phyloP scores from a whole-genome alignment of 2,113 vertebrate genomes.

The Prolemur simus region DNA sequence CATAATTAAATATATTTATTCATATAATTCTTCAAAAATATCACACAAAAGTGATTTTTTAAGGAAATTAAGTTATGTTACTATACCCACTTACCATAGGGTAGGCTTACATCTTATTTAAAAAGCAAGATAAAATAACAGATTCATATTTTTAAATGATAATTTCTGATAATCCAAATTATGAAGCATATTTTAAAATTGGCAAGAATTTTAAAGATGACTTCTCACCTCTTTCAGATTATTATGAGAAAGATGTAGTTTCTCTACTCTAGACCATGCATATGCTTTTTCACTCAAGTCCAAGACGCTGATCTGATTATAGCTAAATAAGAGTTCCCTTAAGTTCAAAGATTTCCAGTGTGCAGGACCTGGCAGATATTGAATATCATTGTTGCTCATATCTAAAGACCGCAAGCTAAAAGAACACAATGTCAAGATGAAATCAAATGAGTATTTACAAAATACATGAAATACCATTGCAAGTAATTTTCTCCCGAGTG shows the following conservation, averaged over 20 bases:
- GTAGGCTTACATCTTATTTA: background rate
- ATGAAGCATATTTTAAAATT: background rate
- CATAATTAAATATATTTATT: background rate
- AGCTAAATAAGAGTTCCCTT: slow-evolving; percentile 93
- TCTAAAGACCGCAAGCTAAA: slow-evolving; percentile 92
- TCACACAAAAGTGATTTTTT: background rate
- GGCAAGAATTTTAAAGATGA: slow-evolving; percentile 30
- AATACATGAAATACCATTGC: background rate
- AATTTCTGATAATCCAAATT: background rate
- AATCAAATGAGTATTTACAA: background rate
- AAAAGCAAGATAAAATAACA: background rate
- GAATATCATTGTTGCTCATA: slow-evolving; percentile 91
- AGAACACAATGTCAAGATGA: slow-evolving; percentile 2
- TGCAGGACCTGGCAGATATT: slow-evolving; percentile 87
- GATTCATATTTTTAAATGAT: background rate
- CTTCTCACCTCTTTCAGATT: slow-evolving; percentile 91
- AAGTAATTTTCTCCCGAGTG: background rate
- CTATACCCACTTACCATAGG: background rate
- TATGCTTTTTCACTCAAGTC: slow-evolving; percentile 90
- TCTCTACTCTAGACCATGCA: slow-evolving; percentile 93
- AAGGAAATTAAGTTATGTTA: background rate
- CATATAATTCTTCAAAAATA: background rate
- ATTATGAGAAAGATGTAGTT: slow-evolving; percentile 94
- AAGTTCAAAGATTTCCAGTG: slow-evolving; percentile 92
- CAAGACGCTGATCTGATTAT: slow-evolving; percentile 90